phyloP scores from a whole-genome alignment of 2,113 vertebrate species.

The Chamaea fasciata region DNA sequence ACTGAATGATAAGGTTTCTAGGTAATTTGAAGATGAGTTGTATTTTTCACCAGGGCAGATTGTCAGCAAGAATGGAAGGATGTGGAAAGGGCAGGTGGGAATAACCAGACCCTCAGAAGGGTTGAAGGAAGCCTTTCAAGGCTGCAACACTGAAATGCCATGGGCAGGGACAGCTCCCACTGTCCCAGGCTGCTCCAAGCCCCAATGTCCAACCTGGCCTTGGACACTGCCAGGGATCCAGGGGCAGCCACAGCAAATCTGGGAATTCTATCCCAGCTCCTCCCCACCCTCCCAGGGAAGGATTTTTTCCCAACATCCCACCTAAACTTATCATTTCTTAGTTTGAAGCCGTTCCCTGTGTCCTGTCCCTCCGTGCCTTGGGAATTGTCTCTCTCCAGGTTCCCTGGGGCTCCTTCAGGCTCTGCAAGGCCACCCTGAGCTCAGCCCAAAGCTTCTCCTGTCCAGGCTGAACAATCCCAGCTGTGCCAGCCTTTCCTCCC shows the following conservation, averaged over 20 bases:
- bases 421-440: too few species aligned
- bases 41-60: neutral
- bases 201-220: neutral
- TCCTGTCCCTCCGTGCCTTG: too few species aligned
- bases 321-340: too few species aligned
- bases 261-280: rapidly evolving
- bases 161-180: neutral
- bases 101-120: neutral
- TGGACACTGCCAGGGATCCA: neutral
- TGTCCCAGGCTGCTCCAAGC: neutral
- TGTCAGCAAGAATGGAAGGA: neutral
- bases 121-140: neutral
- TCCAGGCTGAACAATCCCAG: neutral
- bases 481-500: neutral
- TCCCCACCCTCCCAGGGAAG: neutral
- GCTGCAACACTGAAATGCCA: neutral
- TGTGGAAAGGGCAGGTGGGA: neutral
- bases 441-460: neutral
- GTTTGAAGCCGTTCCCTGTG: too few species aligned
- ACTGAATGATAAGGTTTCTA: neutral
- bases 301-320: neutral
- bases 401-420: too few species aligned
- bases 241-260: neutral
- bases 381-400: too few species aligned
- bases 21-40: neutral